Base-by-base conservation (phyloP, 2,797 vertebrate genomes). In the Crenuchus spilurus region DNA sequence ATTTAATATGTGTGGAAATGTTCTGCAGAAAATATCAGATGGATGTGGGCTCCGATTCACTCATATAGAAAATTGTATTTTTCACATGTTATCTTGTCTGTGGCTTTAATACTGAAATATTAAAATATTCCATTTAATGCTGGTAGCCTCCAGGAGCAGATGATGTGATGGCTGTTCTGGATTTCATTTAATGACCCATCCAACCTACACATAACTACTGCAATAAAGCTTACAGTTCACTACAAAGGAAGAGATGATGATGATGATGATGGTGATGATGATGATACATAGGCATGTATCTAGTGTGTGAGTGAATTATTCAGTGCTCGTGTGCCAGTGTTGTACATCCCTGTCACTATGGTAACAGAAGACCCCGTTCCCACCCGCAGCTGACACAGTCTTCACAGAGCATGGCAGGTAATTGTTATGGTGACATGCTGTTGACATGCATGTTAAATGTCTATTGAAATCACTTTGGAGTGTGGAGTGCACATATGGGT, bases 311-410 rank as follows among this genome's bases (percentile, higher is more conserved):
- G 24, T 83, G 57, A 83, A 77, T 82, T 72, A 72, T 85, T 83
- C 75, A 76, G 66, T 39, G 26, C 64, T 35, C 70, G 41, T 18
- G 49, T 79, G 77, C 74, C 84, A 88, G 89, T 78, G 82, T 83
- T 74, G 83, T 63, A 57, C 70, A 72, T 78, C 82, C 75, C 78
- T 88, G 89, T 93, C 87, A 84, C 89, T 88, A 93, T 92, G 90
- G 90, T 88, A 91, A 87, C 81, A 48, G 26, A 55, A 88, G 83
- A 83, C 75, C 72, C 77, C 5, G 37, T 30, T 58, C 24, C 51
- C 63, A 73, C 61, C 67, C 1, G 31, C 22, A 18, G 52, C 26
- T 18, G 7, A 14, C 54, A 78, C 60, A 75, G 49, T 18, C 55
- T 0, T 72, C 77, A 31, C 54, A 74, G 78, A 78, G 65, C 75